Percentiles rank a stretch among this genome's conserved stretches.
Conservation (phyloP, 2,797 vertebrate species). For the Clamator glandarius region DNA sequence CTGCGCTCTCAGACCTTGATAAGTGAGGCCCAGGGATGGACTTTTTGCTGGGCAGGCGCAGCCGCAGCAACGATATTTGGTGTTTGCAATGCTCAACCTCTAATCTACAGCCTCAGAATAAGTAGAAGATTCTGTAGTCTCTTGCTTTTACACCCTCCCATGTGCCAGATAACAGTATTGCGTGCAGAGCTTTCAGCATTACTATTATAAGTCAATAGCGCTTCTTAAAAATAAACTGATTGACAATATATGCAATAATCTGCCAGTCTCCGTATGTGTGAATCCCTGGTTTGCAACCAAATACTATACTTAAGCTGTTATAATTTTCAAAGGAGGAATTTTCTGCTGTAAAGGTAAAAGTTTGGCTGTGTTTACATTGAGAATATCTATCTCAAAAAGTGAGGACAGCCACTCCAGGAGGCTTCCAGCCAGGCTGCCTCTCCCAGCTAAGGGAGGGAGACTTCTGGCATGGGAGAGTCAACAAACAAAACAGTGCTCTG, state of each 20-base stretch:
- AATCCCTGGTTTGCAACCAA: conserved; percentile 73
- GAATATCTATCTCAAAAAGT: not conserved
- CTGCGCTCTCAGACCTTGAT: not conserved
- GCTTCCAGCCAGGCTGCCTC: not conserved
- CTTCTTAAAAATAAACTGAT: conserved; percentile 73
- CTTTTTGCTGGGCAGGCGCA: not conserved
- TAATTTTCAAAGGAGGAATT: conserved; percentile 71
- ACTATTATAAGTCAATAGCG: conserved; percentile 70
- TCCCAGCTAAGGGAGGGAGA: not conserved
- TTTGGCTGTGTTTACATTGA: conserved; percentile 16
- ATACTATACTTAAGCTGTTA: conserved; percentile 75
- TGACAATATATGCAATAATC: conserved; percentile 74
- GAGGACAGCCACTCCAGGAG: not conserved
- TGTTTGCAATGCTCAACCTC: not conserved
- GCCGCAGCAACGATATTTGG: not conserved
- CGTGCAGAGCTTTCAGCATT: not conserved
- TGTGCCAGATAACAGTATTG: conserved; percentile 1
- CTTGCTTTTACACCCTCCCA: conserved; percentile 16
- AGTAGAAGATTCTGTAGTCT: not conserved
- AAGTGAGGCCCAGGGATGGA: not conserved
- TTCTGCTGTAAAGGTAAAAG: conserved; percentile 65
- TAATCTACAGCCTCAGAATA: not conserved
- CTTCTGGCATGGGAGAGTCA: not conserved
- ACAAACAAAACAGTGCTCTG: not conserved
- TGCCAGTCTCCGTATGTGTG: conserved; percentile 72